Conservation (phyloP, 1,140 invertebrate genomes). For the Samia ricini region DNA sequence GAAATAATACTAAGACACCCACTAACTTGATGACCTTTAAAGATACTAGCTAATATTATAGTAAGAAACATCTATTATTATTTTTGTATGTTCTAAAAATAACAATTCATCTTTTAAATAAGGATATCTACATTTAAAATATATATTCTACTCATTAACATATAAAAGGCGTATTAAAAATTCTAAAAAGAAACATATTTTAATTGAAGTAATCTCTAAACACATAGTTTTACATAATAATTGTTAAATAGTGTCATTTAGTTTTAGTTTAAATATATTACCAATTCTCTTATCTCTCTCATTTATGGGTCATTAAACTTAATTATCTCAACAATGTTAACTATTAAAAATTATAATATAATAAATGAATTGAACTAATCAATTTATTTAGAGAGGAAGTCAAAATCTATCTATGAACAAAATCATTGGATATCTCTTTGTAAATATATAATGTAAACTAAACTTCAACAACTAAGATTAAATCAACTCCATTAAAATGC, state of each 20-base stretch:
- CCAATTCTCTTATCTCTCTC: background rate
- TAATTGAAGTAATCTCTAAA: too few species aligned
- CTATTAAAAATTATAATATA: background rate
- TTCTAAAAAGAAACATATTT: background rate
- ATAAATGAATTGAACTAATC: background rate
- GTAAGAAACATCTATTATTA: background rate
- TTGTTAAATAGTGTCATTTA: background rate
- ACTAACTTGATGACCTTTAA: conserved; percentile 5
- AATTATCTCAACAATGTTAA: background rate
- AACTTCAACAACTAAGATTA: too few species aligned
- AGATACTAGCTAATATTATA: background rate
- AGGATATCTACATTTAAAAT: too few species aligned
- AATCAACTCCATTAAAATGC: too few species aligned
- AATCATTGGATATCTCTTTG: too few species aligned
- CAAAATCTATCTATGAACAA: too few species aligned
- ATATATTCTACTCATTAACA: background rate
- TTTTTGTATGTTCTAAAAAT: background rate
- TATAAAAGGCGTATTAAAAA: background rate
- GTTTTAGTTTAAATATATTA: background rate
- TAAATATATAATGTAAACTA: too few species aligned
- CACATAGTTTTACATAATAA: background rate
- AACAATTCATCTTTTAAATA: background rate
- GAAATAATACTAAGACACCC: background rate
- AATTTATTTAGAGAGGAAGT: background rate
- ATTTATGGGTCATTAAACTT: background rate